These are phyloP conservation scores for Ia io DNA, from an alignment of 2,113 vertebrate species.

Conservation along the genomic window DNA sequence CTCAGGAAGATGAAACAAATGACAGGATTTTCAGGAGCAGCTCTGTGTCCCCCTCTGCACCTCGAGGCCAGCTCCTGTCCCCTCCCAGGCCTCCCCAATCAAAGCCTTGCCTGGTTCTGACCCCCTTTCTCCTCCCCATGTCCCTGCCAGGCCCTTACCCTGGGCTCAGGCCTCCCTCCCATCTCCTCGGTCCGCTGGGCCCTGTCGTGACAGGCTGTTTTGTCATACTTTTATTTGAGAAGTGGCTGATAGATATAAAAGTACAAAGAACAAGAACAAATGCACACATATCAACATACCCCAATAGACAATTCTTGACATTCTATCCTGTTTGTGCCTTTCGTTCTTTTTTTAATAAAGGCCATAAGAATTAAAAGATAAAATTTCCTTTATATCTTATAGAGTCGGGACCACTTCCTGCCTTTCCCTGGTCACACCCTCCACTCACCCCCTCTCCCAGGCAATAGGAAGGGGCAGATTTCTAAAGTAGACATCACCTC, in stretches of 20 bases:
- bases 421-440: background rate
- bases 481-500: background rate
- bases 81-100: background rate
- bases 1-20: background rate
- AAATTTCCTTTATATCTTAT: background rate
- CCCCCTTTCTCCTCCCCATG: too few relatives aligned
- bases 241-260: background rate
- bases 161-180: background rate
- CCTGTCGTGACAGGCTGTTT: background rate
- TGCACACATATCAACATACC: too few relatives aligned
- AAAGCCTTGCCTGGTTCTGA: background rate
- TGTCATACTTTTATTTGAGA: background rate
- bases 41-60: background rate
- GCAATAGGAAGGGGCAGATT: background rate
- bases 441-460: background rate
- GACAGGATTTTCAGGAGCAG: background rate
- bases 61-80: background rate
- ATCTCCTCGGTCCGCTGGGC: background rate
- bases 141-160: background rate
- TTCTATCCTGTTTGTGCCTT: background rate
- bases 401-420: background rate
- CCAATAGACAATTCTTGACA: background rate
- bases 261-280: background rate
- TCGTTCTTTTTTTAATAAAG: constrained; percentile 13
- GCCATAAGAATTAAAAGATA: background rate